These are phyloP conservation scores for Galeruca laticollis DNA, from an alignment of 2,888 invertebrate genomes.

Conservation along the genomic window DNA sequence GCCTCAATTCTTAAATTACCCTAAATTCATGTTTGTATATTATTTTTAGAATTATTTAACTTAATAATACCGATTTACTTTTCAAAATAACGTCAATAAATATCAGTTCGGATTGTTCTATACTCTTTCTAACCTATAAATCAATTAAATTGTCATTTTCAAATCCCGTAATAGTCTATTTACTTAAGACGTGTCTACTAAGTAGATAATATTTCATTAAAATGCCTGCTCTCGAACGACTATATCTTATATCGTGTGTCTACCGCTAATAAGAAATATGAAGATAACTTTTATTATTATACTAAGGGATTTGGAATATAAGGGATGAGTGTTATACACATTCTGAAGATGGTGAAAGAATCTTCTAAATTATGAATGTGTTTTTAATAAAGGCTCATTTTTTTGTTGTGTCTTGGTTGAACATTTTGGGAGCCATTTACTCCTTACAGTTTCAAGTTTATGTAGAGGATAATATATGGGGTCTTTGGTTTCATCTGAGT, in stretches of 20 bases:
- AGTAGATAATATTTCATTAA: constrained; percentile 54
- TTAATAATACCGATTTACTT: background rate
- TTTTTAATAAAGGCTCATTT: too few species aligned
- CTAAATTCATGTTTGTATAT: background rate
- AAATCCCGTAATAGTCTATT: constrained; percentile 53
- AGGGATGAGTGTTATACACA: background rate
- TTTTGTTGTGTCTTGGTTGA: background rate
- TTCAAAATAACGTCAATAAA: constrained; percentile 1
- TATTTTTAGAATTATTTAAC: background rate
- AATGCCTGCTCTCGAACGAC: constrained; percentile 44
- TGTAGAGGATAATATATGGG: constrained; percentile 23
- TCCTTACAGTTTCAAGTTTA: constrained; percentile 3
- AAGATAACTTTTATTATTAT: constrained; percentile 11
- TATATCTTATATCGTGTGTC: constrained; percentile 27
- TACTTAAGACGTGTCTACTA: constrained; percentile 55
- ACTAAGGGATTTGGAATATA: constrained; percentile 5
- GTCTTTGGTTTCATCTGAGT: constrained; percentile 16
- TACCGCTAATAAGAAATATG: constrained; percentile 25
- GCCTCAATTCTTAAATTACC: too few species aligned
- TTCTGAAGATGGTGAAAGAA: background rate
- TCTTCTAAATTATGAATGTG: background rate
- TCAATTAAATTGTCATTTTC: constrained; percentile 37
- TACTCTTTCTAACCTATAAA: constrained; percentile 32
- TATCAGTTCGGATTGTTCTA: constrained; percentile 25
- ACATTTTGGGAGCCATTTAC: too few species aligned